Evolutionary conservation across 1,140 invertebrate species (phyloP).

Genomic region (Heliconius nattereri): DNA sequence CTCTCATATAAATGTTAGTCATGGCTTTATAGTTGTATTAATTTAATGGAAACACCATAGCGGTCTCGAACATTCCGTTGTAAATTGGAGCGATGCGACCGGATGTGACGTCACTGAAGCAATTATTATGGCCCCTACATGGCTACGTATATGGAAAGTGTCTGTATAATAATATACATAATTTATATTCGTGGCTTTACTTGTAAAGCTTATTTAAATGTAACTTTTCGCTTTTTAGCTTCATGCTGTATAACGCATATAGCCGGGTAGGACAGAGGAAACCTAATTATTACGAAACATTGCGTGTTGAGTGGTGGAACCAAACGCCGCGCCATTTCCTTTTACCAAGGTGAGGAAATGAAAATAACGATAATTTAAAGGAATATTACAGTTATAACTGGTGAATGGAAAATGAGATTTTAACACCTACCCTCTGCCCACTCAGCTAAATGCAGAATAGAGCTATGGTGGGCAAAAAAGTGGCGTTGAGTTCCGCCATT

Average conservation of each 20-base stretch:
- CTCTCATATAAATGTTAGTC: neutral
- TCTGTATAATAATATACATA: neutral
- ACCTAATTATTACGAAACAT: neutral
- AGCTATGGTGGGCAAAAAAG: no score
- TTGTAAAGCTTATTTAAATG: neutral
- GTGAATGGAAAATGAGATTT: no score
- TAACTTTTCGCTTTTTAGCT: neutral
- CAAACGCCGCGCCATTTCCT: no score
- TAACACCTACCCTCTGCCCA: no score
- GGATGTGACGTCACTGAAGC: conserved; percentile 36
- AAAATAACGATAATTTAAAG: no score
- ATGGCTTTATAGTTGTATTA: neutral
- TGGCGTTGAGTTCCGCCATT: no score
- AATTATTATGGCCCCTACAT: conserved; percentile 32
- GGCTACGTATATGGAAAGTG: neutral
- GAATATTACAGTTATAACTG: no score
- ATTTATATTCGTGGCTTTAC: neutral
- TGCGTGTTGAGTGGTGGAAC: no score
- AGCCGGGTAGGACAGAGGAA: neutral
- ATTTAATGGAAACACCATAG: conserved; percentile 12
- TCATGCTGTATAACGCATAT: neutral
- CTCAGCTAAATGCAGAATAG: no score
- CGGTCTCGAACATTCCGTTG: neutral
- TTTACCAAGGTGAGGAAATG: no score
- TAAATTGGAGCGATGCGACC: conserved; percentile 15